Evolutionary conservation across 2,888 invertebrate species (phyloP), one percentile per base, ranked within the genome.

Genomic region (Protonemura montana): DNA sequence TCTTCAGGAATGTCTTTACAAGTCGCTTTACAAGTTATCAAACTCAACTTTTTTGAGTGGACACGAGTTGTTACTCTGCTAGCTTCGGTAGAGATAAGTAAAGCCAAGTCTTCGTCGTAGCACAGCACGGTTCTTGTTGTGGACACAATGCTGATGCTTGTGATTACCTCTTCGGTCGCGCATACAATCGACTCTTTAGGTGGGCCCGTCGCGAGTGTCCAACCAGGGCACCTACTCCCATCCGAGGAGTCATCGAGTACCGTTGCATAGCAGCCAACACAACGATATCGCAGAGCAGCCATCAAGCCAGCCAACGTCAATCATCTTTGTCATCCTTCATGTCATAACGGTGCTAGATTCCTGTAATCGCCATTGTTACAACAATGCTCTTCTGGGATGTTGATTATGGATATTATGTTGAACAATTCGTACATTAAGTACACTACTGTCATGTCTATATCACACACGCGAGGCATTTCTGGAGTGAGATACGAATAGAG

Each of bases 291-390:
- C 59, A 59, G 7, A 21, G 59, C 16, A 16, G 59, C 59, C 21
- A 59, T 59, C 59, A 59, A 13, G 21, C 16, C 59, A 59, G 59
- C 59, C 59, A 59, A 21, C 59, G 59, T 59, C 59, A 59, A 59
- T 59, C 59, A 59, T 59, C 59, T 59, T 59, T 59, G 59, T 59
- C 59, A 13, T 59, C 59, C 59, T 59, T 59, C 59, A 59, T 59
- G 59, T 59, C 13, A 10, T 59, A 59, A 59, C 59, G 59, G 59
- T 59, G 59, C 13, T 59, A 59, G 59, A 59, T 59, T 59, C 59
- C 21, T 59, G 13, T 59, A 21, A 59, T 59, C 59, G 59, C 13
- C 59, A 59, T 59, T 59, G 59, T 59, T 21, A 21, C 21, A 59
- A 59, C 59, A 59, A 59, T 59, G 59, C 59, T 10, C 16, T 59